Conservation (phyloP, 2,797 vertebrate genomes). For the Bradypodion ventrale region DNA sequence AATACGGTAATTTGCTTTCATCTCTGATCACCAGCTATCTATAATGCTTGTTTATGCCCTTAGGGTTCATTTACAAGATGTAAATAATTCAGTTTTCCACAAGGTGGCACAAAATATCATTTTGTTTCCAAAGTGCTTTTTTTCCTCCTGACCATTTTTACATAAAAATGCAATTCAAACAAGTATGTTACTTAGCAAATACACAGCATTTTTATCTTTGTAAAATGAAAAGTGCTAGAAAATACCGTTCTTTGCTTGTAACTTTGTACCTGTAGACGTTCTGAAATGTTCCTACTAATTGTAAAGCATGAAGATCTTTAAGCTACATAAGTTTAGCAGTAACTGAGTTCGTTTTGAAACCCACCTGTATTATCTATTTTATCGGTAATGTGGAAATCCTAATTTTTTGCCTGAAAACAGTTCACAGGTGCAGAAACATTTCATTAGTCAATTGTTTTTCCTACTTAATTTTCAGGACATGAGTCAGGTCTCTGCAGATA, state of each 20-base stretch:
- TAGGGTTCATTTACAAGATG: background rate
- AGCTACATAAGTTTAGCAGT: background rate
- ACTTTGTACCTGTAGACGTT: background rate
- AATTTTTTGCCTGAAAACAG: fast-evolving
- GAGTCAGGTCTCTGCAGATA: background rate
- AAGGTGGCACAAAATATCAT: conserved; percentile 31
- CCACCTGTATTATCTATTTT: background rate
- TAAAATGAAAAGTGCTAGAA: background rate
- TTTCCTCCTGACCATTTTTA: background rate
- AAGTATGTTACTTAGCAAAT: background rate
- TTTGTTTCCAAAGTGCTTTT: background rate
- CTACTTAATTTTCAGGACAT: background rate
- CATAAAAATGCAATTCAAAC: background rate
- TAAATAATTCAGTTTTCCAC: conserved; percentile 2
- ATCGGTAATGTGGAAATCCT: background rate
- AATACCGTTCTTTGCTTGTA: conserved; percentile 1
- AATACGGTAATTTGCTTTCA: no score
- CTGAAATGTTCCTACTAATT: background rate
- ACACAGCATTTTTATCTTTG: background rate
- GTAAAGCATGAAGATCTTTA: background rate
- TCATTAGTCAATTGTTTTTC: background rate
- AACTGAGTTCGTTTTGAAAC: background rate
- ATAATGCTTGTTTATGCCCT: no score
- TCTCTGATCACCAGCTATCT: no score
- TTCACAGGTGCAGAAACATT: background rate